phyloP scores from a whole-genome alignment of 1,140 invertebrate genomes.

The Sycophila sp. region DNA sequence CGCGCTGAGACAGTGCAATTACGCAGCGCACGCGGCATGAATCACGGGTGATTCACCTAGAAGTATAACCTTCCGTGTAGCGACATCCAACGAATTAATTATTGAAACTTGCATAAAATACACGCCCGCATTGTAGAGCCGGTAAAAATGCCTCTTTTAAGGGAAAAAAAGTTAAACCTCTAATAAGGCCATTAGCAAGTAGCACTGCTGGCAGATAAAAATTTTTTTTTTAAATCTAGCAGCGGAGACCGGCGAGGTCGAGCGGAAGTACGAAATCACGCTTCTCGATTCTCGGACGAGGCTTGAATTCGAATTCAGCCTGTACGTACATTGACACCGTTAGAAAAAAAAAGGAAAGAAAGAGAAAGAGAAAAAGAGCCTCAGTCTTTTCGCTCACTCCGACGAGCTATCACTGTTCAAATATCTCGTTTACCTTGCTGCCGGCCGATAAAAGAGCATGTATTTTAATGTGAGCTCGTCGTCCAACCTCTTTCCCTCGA shows the following conservation, averaged over 20 bases:
- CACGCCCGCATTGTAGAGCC: not conserved
- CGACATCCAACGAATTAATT: too few relatives aligned
- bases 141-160: too few relatives aligned
- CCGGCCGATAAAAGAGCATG: constrained; percentile 25
- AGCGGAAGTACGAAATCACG: constrained; percentile 43
- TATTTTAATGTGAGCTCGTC: too few relatives aligned
- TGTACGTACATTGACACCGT: constrained; percentile 42
- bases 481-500: too few relatives aligned
- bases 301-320: constrained; percentile 53
- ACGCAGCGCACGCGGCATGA: not conserved
- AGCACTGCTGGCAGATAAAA: too few relatives aligned
- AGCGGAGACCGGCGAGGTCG: constrained; percentile 7
- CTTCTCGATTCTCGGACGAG: constrained; percentile 42
- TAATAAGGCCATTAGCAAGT: too few relatives aligned
- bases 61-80: too few relatives aligned
- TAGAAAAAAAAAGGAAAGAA: constrained; percentile 31
- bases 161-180: constrained; percentile 34
- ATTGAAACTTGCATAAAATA: not conserved
- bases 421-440: constrained; percentile 20
- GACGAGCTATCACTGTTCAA: constrained; percentile 26
- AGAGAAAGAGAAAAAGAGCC: too few relatives aligned
- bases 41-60: not conserved
- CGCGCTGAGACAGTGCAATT: too few relatives aligned
- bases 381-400: not conserved
- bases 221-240: too few relatives aligned